Evolutionary conservation across 2,797 vertebrate genomes (phyloP).

Genomic region (Acipenser transmontanus): DNA sequence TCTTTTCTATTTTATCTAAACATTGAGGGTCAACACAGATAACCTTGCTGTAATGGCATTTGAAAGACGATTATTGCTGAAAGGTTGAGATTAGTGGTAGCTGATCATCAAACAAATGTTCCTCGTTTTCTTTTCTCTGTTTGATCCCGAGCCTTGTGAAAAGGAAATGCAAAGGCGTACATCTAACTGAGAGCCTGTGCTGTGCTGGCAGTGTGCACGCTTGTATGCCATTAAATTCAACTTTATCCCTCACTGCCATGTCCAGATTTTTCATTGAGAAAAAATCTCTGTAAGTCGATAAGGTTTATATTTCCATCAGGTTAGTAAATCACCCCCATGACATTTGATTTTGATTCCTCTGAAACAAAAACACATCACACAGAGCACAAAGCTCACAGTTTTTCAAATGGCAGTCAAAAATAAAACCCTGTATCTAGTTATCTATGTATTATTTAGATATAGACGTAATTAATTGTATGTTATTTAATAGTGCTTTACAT

Average conservation of each 20-base stretch:
- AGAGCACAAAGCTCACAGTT: background rate
- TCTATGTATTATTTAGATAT: background rate
- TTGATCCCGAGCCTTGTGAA: background rate
- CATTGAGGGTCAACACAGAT: constrained; percentile 12
- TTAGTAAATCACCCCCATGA: background rate
- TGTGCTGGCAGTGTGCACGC: background rate
- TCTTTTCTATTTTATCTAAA: constrained; percentile 3
- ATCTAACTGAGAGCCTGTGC: background rate
- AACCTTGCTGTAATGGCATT: constrained; percentile 10
- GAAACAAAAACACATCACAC: background rate
- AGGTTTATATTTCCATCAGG: background rate
- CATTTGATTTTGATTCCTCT: background rate
- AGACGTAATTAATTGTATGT: too few relatives aligned
- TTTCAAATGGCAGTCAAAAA: constrained; percentile 1
- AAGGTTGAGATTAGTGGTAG: background rate
- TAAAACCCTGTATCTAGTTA: background rate
- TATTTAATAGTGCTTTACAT: too few relatives aligned
- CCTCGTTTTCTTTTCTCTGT: background rate
- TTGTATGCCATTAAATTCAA: background rate
- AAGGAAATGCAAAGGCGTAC: background rate
- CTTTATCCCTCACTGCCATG: background rate
- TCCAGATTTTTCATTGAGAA: background rate
- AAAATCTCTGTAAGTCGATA: background rate
- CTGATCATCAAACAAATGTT: constrained; percentile 2
- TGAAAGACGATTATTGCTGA: constrained; percentile 10